Base-by-base conservation (phyloP, 2,888 invertebrate species). In the Melanargia galathea region DNA sequence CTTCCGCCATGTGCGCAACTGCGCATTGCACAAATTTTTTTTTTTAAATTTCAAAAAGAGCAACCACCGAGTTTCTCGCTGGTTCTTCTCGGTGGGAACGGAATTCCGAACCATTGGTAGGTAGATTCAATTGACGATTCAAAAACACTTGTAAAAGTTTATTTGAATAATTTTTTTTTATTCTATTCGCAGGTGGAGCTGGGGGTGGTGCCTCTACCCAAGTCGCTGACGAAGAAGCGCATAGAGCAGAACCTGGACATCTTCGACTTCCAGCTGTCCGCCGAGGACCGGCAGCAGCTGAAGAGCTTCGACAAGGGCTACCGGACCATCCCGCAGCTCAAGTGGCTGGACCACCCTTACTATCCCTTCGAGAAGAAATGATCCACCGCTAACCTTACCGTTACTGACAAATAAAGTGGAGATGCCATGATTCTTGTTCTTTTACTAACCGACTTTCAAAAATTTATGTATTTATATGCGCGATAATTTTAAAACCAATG, bases 151-250 rank as follows among this genome's bases (percentile, higher is more conserved):
- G n/a, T n/a, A n/a, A n/a, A n/a, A n/a, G n/a, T n/a, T n/a, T n/a
- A n/a, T n/a, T n/a, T n/a, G n/a, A n/a, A n/a, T n/a, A n/a, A n/a
- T n/a, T n/a, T n/a, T n/a, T n/a, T n/a, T n/a, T 64, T 73, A 2
- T n/a, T n/a, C n/a, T 1, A n/a, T 4, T 13, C 13, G 2, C 78
- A 90, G 90, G 71, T 84, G 58, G 87, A 90, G 33, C 60, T 88
- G 0, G 87, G 84, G 4, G 84, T 86, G 2, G 76, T 82, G 1
- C 85, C 88, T 0, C 84, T 89, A 2, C 89, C 89, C 0, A 89
- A 90, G 56, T 81, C 87, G 0, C 68, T 81, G 2, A 84, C 76
- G 2, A 78, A 78, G 63, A 60, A 71, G 0, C 78, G 84, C 0
- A 75, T 89, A 6, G 73, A 79, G 46, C 73, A 83, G 67, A 88